Conservation (phyloP, 2,113 vertebrate genomes). For the Cheirogaleus medius region DNA sequence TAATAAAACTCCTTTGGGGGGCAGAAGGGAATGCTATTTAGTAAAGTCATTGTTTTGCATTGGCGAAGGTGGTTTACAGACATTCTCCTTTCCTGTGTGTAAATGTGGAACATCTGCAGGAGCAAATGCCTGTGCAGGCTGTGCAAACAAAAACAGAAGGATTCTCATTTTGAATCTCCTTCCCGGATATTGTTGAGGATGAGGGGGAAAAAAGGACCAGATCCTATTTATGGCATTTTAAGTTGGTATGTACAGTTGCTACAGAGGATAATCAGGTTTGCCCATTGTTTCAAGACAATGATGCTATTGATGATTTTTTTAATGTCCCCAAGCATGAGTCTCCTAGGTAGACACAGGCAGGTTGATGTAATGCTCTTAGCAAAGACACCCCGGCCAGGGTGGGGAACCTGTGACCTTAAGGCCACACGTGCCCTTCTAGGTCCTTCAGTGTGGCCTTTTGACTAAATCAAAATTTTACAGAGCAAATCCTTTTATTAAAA, state of each 20-base stretch:
- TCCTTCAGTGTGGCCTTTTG: no score
- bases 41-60: neutral
- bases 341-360: neutral
- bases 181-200: neutral
- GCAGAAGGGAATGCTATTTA: neutral
- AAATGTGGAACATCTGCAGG: slow-evolving; percentile 47
- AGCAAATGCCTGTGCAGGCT: slow-evolving; percentile 3
- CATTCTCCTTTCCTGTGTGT: slow-evolving; percentile 13
- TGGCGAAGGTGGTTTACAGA: neutral
- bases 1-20: neutral
- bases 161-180: slow-evolving; percentile 45
- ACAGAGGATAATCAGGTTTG: neutral
- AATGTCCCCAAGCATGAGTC: neutral
- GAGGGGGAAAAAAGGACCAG: neutral
- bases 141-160: slow-evolving; percentile 29
- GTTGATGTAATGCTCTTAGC: neutral
- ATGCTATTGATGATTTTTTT: neutral
- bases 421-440: no score
- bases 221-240: neutral
- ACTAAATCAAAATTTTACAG: no score
- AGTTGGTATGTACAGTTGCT: slow-evolving; percentile 5
- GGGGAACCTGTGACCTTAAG: no score
- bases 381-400: neutral
- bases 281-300: neutral
- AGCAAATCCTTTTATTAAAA: no score